A percentile compares a stretch with the other conserved stretches of the same genome.
These are phyloP conservation scores for Melipona quadrifasciata DNA, from an alignment of 1,140 invertebrate species.

Conservation along the genomic window DNA sequence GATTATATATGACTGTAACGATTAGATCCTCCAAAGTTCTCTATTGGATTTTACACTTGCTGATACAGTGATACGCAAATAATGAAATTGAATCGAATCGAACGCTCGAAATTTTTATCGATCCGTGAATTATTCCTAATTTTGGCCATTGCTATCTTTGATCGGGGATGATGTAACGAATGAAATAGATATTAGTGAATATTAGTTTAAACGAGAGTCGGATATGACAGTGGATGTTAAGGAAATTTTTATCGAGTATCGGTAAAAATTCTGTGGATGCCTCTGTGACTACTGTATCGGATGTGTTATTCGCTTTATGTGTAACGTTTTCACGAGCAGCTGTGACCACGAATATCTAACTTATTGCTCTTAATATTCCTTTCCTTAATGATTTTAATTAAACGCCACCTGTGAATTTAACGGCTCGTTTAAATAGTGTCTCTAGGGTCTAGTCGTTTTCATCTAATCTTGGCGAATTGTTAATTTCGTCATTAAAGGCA, in stretches of 20 bases:
- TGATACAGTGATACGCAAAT: too few relatives aligned
- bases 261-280: background rate
- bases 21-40: too few relatives aligned
- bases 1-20: too few relatives aligned
- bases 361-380: background rate
- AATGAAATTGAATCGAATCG: too few relatives aligned
- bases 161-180: too few relatives aligned
- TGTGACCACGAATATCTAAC: constrained; percentile 14
- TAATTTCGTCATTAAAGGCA: background rate
- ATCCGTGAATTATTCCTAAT: too few relatives aligned
- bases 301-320: background rate
- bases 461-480: too few relatives aligned
- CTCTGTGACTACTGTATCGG: background rate
- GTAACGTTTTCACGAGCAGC: constrained; percentile 6
- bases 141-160: background rate
- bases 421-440: background rate
- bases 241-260: background rate
- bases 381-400: constrained; percentile 37
- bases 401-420: background rate
- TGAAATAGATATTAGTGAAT: too few relatives aligned
- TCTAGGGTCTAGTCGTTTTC: background rate
- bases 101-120: too few relatives aligned
- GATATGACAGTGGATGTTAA: too few relatives aligned
- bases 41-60: too few relatives aligned
- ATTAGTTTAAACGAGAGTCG: too few relatives aligned